Evolutionary conservation across 2,888 invertebrate species (phyloP).

Genomic region (Abrostola tripartita): DNA sequence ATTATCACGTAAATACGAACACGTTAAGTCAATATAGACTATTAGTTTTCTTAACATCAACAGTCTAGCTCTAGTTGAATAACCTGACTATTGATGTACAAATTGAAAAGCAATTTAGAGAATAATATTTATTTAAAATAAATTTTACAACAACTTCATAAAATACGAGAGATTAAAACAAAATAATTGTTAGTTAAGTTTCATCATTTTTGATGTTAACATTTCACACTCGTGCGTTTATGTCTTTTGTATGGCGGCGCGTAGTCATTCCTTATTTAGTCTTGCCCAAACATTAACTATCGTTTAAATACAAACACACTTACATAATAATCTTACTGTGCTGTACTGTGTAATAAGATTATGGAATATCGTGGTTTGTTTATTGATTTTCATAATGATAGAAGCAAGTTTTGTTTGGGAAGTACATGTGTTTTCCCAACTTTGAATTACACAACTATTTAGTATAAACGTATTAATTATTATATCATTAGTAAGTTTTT

Average conservation of each 20-base stretch:
- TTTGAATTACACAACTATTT: not conserved
- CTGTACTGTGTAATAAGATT: not conserved
- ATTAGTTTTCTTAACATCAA: too few species aligned
- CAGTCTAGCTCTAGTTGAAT: too few species aligned
- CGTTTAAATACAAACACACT: not conserved
- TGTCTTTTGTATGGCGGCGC: constrained; percentile 74
- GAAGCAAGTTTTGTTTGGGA: not conserved
- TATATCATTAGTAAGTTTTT: constrained; percentile 15
- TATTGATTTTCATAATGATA: not conserved
- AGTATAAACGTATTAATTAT: constrained; percentile 16
- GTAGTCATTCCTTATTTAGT: constrained; percentile 30
- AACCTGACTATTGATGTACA: too few species aligned
- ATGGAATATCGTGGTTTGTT: not conserved
- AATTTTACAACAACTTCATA: too few species aligned
- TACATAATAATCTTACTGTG: not conserved
- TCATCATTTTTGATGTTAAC: constrained; percentile 10
- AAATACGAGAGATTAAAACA: not conserved
- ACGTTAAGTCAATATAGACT: too few species aligned
- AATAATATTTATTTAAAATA: too few species aligned
- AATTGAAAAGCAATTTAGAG: too few species aligned
- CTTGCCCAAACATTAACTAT: constrained; percentile 13
- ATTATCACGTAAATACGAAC: too few species aligned
- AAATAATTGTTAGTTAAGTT: not conserved
- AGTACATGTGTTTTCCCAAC: too few species aligned
- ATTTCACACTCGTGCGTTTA: constrained; percentile 69